A percentile compares a stretch with the other conserved stretches of the same genome.
Conservation (phyloP, 2,113 vertebrate species). For the Cacatua alba region DNA sequence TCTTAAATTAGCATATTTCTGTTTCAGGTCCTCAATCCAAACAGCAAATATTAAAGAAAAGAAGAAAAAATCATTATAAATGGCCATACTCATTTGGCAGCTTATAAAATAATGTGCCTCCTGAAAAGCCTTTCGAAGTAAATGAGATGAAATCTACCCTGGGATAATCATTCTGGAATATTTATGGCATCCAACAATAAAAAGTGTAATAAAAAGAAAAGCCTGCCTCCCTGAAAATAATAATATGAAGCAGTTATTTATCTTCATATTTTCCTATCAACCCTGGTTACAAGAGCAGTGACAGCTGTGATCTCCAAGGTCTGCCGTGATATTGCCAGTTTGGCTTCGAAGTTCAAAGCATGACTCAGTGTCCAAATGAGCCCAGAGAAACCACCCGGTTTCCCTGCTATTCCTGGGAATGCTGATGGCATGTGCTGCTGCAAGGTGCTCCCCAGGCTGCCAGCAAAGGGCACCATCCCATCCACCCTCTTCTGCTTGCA, state of each 20-base stretch:
- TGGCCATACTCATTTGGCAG: slow-evolving; percentile 61
- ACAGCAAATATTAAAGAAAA: slow-evolving; percentile 60
- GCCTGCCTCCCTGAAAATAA: slow-evolving; percentile 52
- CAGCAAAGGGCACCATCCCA: background rate
- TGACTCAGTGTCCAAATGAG: background rate
- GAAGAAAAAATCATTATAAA: slow-evolving; percentile 59
- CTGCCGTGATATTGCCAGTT: background rate
- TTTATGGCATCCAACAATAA: slow-evolving; percentile 63
- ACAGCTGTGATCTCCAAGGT: slow-evolving; percentile 22
- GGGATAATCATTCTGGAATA: slow-evolving; percentile 62
- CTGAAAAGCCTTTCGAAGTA: slow-evolving; percentile 61
- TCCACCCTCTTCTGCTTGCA: background rate
- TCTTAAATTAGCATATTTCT: slow-evolving; percentile 68
- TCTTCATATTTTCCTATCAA: slow-evolving; percentile 43
- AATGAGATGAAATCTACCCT: slow-evolving; percentile 62
- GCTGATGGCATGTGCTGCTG: background rate
- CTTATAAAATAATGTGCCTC: slow-evolving; percentile 54
- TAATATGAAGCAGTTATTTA: slow-evolving; percentile 62
- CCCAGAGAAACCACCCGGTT: background rate
- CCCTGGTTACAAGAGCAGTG: slow-evolving; percentile 24
- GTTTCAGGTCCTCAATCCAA: slow-evolving; percentile 62
- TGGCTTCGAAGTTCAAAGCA: background rate
- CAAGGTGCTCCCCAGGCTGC: background rate
- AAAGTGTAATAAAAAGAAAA: slow-evolving; percentile 67
- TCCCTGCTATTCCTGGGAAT: background rate